phyloP scores from a whole-genome alignment of 2,797 vertebrate genomes.

The Amazona ochrocephala region DNA sequence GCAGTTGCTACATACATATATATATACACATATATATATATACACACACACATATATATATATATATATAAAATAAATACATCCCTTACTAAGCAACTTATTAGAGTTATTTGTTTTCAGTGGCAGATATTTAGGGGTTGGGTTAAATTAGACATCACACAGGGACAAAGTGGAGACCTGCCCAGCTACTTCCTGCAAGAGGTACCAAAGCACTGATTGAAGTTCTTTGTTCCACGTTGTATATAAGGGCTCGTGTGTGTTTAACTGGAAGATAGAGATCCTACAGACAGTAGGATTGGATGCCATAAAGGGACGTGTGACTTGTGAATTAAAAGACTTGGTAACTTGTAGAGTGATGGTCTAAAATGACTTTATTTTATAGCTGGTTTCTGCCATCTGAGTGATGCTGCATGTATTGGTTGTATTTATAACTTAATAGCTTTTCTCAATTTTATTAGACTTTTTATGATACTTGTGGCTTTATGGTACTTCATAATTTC shows the following conservation, averaged over 20 bases:
- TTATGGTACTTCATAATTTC: constrained; percentile 80
- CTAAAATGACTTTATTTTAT: constrained; percentile 78
- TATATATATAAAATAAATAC: neutral
- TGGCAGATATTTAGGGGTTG: neutral
- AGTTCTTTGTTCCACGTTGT: neutral
- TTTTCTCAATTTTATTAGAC: constrained; percentile 80
- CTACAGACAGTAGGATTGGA: neutral
- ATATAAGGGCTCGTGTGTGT: rapidly evolving
- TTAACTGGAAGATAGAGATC: neutral
- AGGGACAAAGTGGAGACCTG: neutral
- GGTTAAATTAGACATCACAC: rapidly evolving
- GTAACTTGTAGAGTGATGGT: constrained; percentile 71
- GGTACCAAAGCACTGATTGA: neutral
- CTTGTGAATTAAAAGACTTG: constrained; percentile 74
- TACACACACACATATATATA: too few species aligned
- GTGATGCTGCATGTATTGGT: constrained; percentile 76
- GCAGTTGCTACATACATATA: neutral
- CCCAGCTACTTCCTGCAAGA: neutral
- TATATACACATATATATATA: neutral
- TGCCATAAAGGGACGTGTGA: constrained; percentile 41
- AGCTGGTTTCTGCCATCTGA: constrained; percentile 72
- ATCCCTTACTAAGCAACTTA: neutral
- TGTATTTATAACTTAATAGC: constrained; percentile 83
- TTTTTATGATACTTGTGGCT: constrained; percentile 79
- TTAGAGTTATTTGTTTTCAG: neutral